Evolutionary conservation across 2,797 vertebrate species (phyloP).

Genomic region (Austrolebias charrua): DNA sequence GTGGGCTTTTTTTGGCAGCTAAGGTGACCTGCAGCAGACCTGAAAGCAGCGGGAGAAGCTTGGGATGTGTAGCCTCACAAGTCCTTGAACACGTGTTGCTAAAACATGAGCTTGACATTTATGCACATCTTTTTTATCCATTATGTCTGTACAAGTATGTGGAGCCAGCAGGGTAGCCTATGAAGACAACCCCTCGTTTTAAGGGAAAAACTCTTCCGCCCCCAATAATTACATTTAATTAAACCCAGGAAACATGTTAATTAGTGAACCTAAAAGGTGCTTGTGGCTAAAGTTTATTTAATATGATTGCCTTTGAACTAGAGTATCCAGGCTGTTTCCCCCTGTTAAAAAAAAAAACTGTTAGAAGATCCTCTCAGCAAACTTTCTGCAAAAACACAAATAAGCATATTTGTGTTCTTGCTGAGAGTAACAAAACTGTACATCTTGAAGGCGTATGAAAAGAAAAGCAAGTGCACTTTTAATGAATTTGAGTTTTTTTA

Average conservation of each 20-base stretch:
- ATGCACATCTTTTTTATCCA: neutral
- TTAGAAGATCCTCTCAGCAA: neutral
- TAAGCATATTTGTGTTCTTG: neutral
- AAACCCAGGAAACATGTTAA: conserved; percentile 9
- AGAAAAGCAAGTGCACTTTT: neutral
- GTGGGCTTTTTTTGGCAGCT: conserved; percentile 39
- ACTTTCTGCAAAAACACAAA: neutral
- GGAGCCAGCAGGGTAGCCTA: conserved; percentile 8
- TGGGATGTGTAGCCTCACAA: conserved; percentile 13
- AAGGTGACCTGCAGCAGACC: conserved; percentile 46
- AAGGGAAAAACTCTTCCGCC: neutral
- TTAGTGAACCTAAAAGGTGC: neutral
- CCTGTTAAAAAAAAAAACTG: too few relatives aligned
- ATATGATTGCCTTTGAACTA: neutral
- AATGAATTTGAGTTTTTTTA: neutral
- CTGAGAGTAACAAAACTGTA: neutral
- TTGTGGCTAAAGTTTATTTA: conserved; percentile 2
- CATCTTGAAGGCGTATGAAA: neutral
- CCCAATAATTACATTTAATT: conserved; percentile 8
- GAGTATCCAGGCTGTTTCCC: neutral
- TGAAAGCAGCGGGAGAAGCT: conserved; percentile 23
- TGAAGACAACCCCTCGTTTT: neutral
- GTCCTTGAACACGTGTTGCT: conserved; percentile 7
- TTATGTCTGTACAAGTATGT: neutral
- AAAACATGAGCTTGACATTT: conserved; percentile 3